Base-by-base conservation (phyloP, 1,140 invertebrate species). In the Orussus abietinus region DNA sequence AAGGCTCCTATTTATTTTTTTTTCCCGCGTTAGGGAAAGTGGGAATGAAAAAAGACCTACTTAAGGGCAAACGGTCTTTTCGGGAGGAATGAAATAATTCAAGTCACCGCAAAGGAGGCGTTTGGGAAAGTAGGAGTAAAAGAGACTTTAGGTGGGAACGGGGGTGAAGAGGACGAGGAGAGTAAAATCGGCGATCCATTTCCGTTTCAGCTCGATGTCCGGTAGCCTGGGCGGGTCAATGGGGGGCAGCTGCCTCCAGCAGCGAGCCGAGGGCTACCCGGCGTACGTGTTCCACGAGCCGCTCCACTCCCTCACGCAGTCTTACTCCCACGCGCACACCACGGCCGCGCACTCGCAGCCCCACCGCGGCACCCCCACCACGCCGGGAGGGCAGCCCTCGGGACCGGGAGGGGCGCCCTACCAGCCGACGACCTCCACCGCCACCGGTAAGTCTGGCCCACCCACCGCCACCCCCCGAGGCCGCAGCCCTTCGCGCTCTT, bases 231-330 rank as follows among this genome's bases (percentile, higher is more conserved):
- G 84, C 53, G 85, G 86, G 38, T 75, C 76, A 38, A 86, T 90
- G 77, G 80, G 84, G 50, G 81, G 85, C 48, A 90, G 90, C 60
- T 96, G 92, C 69, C 79, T 95, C 40, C 91, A 95, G 70, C 90
- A 92, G 75, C 78, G 89, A n/a, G 79, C 91, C 50, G 75, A 79
- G 42, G 83, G 83, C 42, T 95, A 95, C 72, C 90, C 91, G 5
- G 68, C 70, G 29, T 92, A 92, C 75, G 95, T 96, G 86, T 90
- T 96, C 72, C 89, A 92, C 71, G 89, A 93, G 70, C 87, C 88
- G 17, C 73, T 95, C 57, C 81, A 86, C 63, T 86, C 86, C 30
- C 77, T 91, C 20, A 83, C 77, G 34, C 78, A 77, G 53, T 70
- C 68, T 49, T 72, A 70, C 43, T 66, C 74, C 47, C 65, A 73